phyloP scores from a whole-genome alignment of 1,140 invertebrate genomes.

The Medauroidea extradentata region DNA sequence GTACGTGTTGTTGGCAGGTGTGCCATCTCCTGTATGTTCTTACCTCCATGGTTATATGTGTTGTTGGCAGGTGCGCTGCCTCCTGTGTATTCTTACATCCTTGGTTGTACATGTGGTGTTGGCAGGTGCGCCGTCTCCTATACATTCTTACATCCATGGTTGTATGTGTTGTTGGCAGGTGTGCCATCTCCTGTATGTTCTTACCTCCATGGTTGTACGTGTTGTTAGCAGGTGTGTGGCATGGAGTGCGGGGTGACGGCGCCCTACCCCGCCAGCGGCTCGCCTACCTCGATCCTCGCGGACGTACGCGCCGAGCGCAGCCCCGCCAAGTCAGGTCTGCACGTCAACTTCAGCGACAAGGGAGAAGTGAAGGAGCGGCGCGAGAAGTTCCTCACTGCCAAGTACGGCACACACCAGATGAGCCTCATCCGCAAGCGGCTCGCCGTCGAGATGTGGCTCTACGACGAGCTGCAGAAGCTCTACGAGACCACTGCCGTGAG shows the following conservation, averaged over 20 bases:
- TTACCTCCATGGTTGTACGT: no score
- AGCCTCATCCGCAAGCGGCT: conserved; percentile 89
- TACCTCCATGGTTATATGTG: no score
- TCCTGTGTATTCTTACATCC: no score
- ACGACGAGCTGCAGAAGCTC: conserved; percentile 87
- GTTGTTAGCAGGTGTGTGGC: no score
- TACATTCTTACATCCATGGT: no score
- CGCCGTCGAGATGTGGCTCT: conserved; percentile 96
- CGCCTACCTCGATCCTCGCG: conserved; percentile 12
- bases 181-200: no score
- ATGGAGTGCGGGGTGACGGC: conserved; percentile 28
- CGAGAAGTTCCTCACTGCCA: conserved; percentile 93
- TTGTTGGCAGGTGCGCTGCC: no score
- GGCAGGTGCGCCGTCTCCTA: no score
- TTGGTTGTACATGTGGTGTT: no score
- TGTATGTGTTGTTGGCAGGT: no score
- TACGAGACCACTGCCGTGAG: conserved; percentile 77
- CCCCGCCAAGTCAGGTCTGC: conserved; percentile 70
- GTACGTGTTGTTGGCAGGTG: no score
- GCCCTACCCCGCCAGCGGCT: conserved; percentile 10
- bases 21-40: no score
- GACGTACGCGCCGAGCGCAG: conserved; percentile 54
- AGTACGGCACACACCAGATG: conserved; percentile 97
- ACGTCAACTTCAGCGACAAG: conserved; percentile 85
- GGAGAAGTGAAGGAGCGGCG: conserved; percentile 79